A percentile compares a stretch with the other conserved stretches of the same genome.
Evolutionary conservation across 64 coral and sea anemone genomes (phyloP).

Genomic region (Stichodactyla mertensii): DNA sequence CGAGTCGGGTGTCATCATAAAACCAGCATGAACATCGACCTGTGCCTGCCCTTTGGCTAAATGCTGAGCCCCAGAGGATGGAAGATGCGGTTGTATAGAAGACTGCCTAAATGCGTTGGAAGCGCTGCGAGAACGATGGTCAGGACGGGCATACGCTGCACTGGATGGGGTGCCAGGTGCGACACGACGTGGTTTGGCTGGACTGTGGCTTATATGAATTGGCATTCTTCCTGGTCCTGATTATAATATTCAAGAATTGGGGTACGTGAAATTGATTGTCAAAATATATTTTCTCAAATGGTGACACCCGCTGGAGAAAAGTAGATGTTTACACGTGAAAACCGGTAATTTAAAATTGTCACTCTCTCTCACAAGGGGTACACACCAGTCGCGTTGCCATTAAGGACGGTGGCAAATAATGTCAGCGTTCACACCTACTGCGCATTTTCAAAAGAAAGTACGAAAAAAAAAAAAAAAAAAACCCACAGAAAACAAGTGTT

Average conservation of each 20-base stretch:
- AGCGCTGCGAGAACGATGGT: constrained; percentile 25
- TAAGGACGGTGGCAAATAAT: too few relatives aligned
- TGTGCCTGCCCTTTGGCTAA: constrained; percentile 62
- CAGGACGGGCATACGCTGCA: constrained; percentile 31
- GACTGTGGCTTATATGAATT: constrained; percentile 20
- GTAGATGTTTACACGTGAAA: too few relatives aligned
- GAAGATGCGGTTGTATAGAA: constrained; percentile 65
- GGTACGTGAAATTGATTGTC: too few relatives aligned
- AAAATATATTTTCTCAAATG: too few relatives aligned
- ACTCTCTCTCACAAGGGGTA: too few relatives aligned
- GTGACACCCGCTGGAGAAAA: too few relatives aligned
- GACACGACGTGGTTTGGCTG: constrained; percentile 45
- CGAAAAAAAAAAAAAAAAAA: too few relatives aligned
- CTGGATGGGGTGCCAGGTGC: constrained; percentile 48
- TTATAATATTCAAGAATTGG: not conserved
- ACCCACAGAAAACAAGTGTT: not conserved
- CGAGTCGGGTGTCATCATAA: constrained; percentile 96
- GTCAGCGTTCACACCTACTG: too few relatives aligned
- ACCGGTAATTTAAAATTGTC: too few relatives aligned
- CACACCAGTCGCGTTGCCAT: too few relatives aligned
- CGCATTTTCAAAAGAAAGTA: too few relatives aligned
- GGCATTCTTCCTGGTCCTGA: constrained; percentile 69
- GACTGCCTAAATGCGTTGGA: constrained; percentile 45
- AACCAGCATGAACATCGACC: constrained; percentile 61
- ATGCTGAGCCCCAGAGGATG: constrained; percentile 78